Evolutionary conservation across 2,888 invertebrate species (phyloP).

Genomic region (Aphidius colemani): DNA sequence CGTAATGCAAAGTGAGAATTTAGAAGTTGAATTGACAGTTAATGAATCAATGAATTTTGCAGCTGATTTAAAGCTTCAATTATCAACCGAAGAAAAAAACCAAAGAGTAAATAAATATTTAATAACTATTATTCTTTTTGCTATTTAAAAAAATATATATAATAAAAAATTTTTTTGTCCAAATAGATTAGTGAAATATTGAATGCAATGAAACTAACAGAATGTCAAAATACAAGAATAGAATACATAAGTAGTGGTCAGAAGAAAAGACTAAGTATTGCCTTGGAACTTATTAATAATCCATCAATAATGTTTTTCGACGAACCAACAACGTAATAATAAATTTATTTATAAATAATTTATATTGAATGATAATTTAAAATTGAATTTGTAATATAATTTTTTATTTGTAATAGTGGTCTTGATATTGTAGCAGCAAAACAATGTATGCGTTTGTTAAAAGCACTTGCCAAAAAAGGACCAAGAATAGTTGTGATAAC

Average conservation of each 20-base stretch:
- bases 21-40: constrained; percentile 83
- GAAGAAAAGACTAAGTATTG: constrained; percentile 86
- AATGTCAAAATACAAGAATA: constrained; percentile 71
- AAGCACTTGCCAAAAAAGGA: constrained; percentile 80
- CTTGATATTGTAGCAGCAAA: constrained; percentile 82
- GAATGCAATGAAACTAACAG: constrained; percentile 74
- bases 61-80: constrained; percentile 82
- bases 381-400: neutral
- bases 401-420: constrained; percentile 63
- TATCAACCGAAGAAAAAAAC: constrained; percentile 68
- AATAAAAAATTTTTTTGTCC: constrained; percentile 22
- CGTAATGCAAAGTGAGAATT: constrained; percentile 85
- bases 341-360: neutral
- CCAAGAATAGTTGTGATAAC: constrained; percentile 81
- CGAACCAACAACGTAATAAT: constrained; percentile 85
- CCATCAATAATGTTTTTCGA: constrained; percentile 93
- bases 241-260: constrained; percentile 85
- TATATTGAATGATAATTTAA: neutral
- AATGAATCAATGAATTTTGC: constrained; percentile 85
- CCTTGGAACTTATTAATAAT: constrained; percentile 87
- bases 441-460: constrained; percentile 80
- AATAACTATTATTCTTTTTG: neutral
- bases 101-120: constrained; percentile 65
- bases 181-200: constrained; percentile 79
- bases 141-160: constrained; percentile 11